These are phyloP conservation scores for Anadara kagoshimensis DNA, from an alignment of 1,140 invertebrate species.

Conservation along the genomic window DNA sequence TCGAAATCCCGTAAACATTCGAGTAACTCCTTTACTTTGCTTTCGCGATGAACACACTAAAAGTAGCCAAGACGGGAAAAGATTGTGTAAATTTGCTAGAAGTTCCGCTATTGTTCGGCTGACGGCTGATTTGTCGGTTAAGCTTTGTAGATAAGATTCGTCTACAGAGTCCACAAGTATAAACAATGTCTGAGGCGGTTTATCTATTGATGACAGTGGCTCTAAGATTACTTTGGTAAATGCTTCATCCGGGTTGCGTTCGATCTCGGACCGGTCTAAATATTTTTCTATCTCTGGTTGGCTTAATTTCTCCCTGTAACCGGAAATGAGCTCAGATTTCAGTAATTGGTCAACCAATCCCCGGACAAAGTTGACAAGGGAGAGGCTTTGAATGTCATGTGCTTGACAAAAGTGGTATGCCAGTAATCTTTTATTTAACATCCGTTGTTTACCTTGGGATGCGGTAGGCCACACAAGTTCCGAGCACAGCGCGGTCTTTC, in stretches of 20 bases:
- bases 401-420: conserved; percentile 74
- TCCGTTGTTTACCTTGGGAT: conserved; percentile 60
- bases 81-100: conserved; percentile 89
- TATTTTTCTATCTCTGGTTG: conserved; percentile 55
- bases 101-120: conserved; percentile 86
- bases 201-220: conserved; percentile 86
- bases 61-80: conserved; percentile 95
- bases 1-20: conserved; percentile 95
- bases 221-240: conserved; percentile 88
- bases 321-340: conserved; percentile 75
- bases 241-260: conserved; percentile 87
- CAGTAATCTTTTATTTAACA: conserved; percentile 62
- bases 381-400: conserved; percentile 79
- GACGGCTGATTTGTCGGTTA: conserved; percentile 71
- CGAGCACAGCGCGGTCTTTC: conserved; percentile 85
- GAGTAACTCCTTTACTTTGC: conserved; percentile 85
- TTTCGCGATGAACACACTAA: conserved; percentile 92
- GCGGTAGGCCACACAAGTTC: conserved; percentile 87
- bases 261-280: conserved; percentile 57
- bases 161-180: conserved; percentile 95
- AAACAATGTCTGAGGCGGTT: conserved; percentile 85
- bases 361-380: conserved; percentile 87
- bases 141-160: conserved; percentile 77
- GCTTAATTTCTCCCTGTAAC: conserved; percentile 78
- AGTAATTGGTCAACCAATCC: conserved; percentile 87